Percentiles rank a stretch among this genome's conserved stretches.
phyloP scores from a whole-genome alignment of 2,113 vertebrate genomes.

The Onychorhynchus coronatus region DNA sequence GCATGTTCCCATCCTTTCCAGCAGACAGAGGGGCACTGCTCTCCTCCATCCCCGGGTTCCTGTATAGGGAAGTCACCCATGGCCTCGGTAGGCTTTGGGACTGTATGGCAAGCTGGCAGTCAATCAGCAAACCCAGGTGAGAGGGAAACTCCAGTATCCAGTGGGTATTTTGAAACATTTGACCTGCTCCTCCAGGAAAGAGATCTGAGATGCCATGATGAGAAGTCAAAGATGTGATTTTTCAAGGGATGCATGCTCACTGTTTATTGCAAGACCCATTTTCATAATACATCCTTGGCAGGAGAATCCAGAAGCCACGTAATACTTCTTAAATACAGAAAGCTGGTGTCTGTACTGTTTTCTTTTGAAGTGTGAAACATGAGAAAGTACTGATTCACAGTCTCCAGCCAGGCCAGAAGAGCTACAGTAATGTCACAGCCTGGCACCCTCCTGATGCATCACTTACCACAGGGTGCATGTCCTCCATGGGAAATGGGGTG shows the following conservation, averaged over 20 bases:
- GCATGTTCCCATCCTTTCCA: neutral
- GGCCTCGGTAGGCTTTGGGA: neutral
- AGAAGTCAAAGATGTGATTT: neutral
- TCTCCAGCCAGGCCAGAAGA: neutral
- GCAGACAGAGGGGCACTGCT: neutral
- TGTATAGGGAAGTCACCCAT: neutral
- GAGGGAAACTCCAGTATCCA: neutral
- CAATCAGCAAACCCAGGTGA: neutral
- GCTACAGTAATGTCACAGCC: neutral
- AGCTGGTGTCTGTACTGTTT: neutral
- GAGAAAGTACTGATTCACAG: neutral
- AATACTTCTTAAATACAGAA: neutral
- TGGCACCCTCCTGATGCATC: too few relatives aligned
- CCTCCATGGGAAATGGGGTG: neutral
- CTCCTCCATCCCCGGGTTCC: neutral
- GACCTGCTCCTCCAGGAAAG: neutral
- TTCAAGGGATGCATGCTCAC: neutral
- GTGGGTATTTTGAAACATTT: neutral
- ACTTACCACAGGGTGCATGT: fast-evolving
- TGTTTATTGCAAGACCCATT: neutral
- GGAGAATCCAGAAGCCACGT: neutral
- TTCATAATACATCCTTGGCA: neutral
- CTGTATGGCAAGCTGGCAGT: neutral
- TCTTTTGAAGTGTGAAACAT: neutral
- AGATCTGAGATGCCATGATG: neutral